A percentile compares a stretch with the other conserved stretches of the same genome.
Conservation (phyloP, 64 coral and sea anemone genomes). For the Orbicella faveolata region DNA sequence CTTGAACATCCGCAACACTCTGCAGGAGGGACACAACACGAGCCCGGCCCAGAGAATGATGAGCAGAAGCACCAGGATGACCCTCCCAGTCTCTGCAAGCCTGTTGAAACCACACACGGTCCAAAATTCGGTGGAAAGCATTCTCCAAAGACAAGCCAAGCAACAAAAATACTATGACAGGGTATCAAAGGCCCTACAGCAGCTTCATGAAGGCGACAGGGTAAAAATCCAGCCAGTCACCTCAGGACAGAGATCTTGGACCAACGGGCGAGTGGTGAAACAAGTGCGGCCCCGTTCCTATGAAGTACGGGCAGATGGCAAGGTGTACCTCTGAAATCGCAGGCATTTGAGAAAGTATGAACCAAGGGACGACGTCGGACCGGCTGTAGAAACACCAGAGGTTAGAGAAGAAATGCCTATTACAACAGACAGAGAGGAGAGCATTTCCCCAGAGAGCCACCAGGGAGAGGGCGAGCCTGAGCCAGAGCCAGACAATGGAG, state of each 20-base stretch:
- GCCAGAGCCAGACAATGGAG: not conserved
- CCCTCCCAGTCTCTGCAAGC: not conserved
- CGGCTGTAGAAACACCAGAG: too few species aligned
- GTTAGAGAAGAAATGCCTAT: too few species aligned
- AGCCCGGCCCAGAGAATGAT: constrained; percentile 2
- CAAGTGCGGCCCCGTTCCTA: not conserved
- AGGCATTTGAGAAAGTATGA: too few species aligned
- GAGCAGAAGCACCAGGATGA: not conserved
- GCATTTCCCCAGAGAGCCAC: not conserved
- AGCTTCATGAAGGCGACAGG: not conserved
- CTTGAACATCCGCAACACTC: constrained; percentile 8
- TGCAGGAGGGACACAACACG: not conserved
- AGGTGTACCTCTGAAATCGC: too few species aligned
- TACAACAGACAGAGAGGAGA: not conserved
- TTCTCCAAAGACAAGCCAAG: not conserved
- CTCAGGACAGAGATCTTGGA: not conserved
- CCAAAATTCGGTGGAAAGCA: not conserved
- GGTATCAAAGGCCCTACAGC: not conserved
- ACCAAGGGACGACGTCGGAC: too few species aligned
- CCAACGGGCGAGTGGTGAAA: not conserved
- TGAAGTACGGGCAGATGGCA: not conserved
- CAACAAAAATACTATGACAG: not conserved
- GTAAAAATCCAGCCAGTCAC: not conserved
- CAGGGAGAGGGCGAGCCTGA: not conserved
- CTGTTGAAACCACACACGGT: not conserved